Evolutionary conservation across 2,888 invertebrate species (phyloP).

Genomic region (Rhaphigaster nebulosa): DNA sequence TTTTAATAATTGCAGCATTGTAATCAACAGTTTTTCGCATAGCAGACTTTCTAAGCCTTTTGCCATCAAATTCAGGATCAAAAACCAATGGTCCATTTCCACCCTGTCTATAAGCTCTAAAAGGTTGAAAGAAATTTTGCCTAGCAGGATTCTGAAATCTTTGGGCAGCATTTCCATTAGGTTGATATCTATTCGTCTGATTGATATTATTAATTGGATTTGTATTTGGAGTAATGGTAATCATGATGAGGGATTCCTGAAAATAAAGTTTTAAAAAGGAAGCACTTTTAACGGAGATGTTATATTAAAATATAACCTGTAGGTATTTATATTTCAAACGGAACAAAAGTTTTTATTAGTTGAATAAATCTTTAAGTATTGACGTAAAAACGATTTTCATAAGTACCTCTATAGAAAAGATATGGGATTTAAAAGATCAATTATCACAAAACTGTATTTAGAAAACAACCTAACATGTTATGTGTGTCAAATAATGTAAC

Average conservation of each 20-base stretch:
- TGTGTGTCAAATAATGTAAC: background rate
- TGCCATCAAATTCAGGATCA: slow-evolving; percentile 89
- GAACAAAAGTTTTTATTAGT: background rate
- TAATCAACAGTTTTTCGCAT: slow-evolving; percentile 99
- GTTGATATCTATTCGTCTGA: slow-evolving; percentile 47
- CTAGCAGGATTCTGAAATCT: slow-evolving; percentile 64
- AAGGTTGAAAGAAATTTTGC: slow-evolving; percentile 71
- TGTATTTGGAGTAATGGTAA: slow-evolving; percentile 57
- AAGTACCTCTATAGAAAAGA: slow-evolving; percentile 1
- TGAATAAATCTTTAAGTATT: background rate
- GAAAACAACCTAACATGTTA: background rate
- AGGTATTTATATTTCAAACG: background rate
- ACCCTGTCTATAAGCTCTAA: slow-evolving; percentile 69
- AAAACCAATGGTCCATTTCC: slow-evolving; percentile 68
- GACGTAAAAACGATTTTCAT: background rate
- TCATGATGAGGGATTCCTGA: slow-evolving; percentile 46
- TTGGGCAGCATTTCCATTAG: slow-evolving; percentile 54
- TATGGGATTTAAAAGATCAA: background rate
- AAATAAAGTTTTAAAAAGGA: background rate
- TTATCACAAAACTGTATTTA: slow-evolving; percentile 2
- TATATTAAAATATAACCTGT: background rate
- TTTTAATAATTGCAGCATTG: slow-evolving; percentile 93
- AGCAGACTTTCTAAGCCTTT: slow-evolving; percentile 93
- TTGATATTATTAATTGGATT: background rate
- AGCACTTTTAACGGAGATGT: background rate